phyloP scores from a whole-genome alignment of 2,113 vertebrate species.

The Ptyas mucosa region DNA sequence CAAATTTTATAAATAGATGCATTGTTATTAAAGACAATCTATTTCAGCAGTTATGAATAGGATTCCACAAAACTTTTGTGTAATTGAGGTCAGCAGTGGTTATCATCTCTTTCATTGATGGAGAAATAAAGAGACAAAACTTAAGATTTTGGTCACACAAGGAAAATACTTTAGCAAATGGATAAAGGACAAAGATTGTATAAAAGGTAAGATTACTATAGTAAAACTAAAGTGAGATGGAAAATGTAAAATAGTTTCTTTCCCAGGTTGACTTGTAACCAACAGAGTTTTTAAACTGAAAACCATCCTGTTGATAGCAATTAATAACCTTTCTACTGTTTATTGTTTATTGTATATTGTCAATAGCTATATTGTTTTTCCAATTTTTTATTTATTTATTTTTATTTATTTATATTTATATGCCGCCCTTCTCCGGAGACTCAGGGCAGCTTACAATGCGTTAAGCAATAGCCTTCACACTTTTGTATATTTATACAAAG shows the following conservation, averaged over 20 bases:
- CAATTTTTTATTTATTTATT: not conserved
- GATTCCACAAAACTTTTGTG: slow-evolving; percentile 27
- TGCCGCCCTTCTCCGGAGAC: no score
- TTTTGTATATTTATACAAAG: no score
- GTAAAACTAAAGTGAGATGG: slow-evolving; percentile 11
- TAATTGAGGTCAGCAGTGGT: slow-evolving; percentile 33
- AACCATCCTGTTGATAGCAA: not conserved
- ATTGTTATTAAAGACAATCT: slow-evolving; percentile 51
- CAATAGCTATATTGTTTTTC: not conserved
- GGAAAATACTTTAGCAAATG: slow-evolving; percentile 34
- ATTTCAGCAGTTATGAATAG: slow-evolving; percentile 38
- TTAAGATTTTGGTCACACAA: slow-evolving; percentile 25
- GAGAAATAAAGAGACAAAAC: slow-evolving; percentile 29
- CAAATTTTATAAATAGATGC: slow-evolving; percentile 64
- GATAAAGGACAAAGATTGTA: not conserved
- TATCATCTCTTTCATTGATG: slow-evolving; percentile 41
- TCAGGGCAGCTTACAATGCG: no score
- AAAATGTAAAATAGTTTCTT: not conserved
- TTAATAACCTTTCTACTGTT: not conserved
- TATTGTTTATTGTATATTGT: not conserved
- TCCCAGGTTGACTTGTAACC: not conserved
- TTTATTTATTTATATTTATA: no score
- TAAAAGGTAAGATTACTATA: not conserved
- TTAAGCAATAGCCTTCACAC: no score
- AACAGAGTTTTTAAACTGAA: not conserved